phyloP scores from a whole-genome alignment of 1,140 invertebrate genomes.

The Drosophila lacertosa region DNA sequence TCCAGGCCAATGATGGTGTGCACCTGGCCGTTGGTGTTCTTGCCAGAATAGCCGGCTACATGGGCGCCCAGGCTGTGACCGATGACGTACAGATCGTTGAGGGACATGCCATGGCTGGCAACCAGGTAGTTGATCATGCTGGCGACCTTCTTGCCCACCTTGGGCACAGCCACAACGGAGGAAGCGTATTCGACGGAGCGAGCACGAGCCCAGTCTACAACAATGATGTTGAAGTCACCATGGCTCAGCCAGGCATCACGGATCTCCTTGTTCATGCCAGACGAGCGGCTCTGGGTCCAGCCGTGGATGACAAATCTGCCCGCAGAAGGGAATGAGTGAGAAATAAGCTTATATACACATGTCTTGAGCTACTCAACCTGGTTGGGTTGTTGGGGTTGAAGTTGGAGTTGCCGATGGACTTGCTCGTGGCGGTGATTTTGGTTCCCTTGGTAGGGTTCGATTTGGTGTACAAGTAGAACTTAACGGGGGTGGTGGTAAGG shows the following conservation, averaged over 20 bases:
- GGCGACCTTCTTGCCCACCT: conserved; percentile 75
- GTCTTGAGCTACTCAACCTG: conserved; percentile 10
- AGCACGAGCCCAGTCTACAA: conserved; percentile 87
- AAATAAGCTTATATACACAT: too few species aligned
- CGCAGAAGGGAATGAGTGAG: neutral
- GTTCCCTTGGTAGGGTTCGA: conserved; percentile 58
- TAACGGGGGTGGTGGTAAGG: conserved; percentile 57
- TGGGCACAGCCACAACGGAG: conserved; percentile 76
- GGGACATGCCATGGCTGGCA: conserved; percentile 60
- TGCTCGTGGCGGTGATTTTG: conserved; percentile 59
- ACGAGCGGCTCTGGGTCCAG: conserved; percentile 63
- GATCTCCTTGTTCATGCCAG: conserved; percentile 69
- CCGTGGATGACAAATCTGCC: conserved; percentile 73
- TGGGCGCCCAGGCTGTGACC: conserved; percentile 85
- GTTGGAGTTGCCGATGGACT: conserved; percentile 59
- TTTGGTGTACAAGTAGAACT: conserved; percentile 68
- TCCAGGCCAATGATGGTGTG: conserved; percentile 84
- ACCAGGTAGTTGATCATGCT: conserved; percentile 80
- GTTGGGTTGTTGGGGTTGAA: conserved; percentile 70
- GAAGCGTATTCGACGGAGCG: conserved; percentile 84
- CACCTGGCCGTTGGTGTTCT: conserved; percentile 68
- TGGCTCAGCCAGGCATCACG: conserved; percentile 85
- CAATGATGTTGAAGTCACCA: conserved; percentile 85
- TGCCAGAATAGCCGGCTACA: conserved; percentile 85
- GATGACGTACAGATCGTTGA: conserved; percentile 71